Evolutionary conservation across 1,140 invertebrate species (phyloP).

Genomic region (Drosophila grimshawi): DNA sequence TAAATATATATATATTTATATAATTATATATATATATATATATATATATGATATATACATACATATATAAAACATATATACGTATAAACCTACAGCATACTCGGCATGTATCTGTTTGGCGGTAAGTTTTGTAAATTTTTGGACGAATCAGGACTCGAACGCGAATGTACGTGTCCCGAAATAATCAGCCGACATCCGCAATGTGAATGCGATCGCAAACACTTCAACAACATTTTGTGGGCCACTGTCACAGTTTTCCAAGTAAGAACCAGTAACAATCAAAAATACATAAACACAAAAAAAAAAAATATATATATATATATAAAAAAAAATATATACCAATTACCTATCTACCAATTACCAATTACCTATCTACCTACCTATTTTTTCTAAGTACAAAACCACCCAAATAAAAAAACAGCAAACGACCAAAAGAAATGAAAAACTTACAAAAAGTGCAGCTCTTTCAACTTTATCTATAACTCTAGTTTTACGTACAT

Average conservation of each 20-base stretch:
- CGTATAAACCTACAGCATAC: conserved; percentile 90
- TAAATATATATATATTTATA: conserved; percentile 19
- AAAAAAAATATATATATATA: conserved; percentile 18
- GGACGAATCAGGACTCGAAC: conserved; percentile 93
- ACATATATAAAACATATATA: conserved; percentile 76
- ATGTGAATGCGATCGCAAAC: conserved; percentile 97
- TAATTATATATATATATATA: conserved; percentile 20
- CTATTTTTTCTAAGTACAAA: conserved; percentile 7
- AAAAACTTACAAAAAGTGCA: conserved; percentile 26
- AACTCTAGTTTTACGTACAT: conserved; percentile 35
- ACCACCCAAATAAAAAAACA: conserved; percentile 11
- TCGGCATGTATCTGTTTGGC: conserved; percentile 99
- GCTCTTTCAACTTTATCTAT: conserved; percentile 21
- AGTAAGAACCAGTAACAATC: conserved; percentile 88
- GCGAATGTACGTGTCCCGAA: conserved; percentile 96
- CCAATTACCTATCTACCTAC: conserved; percentile 6
- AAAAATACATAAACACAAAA: conserved; percentile 29
- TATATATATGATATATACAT: conserved; percentile 39
- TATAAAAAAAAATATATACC: conserved; percentile 1
- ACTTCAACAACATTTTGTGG: conserved; percentile 98
- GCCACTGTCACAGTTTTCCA: conserved; percentile 98
- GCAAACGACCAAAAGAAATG: conserved; percentile 6
- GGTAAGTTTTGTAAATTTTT: conserved; percentile 99
- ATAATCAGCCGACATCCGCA: conserved; percentile 92
- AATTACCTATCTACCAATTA: background rate